Conservation (phyloP, 37 sponge, comb jelly and placozoan species). For the Haliclona indistincta region DNA sequence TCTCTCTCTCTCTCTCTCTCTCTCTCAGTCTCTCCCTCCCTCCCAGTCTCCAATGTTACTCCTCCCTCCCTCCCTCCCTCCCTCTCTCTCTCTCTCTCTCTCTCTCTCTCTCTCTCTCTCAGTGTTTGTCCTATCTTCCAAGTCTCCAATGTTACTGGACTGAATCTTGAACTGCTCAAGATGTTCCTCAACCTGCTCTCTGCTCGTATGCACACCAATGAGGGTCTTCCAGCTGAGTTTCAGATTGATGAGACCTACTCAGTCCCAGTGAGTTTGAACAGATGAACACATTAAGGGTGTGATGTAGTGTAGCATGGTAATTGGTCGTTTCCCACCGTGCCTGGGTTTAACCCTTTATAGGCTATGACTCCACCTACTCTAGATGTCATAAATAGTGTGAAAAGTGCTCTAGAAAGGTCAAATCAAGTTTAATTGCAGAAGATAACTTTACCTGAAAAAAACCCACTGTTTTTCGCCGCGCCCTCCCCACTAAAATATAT, state of each 20-base stretch:
- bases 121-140: slow-evolving; percentile 99
- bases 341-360: too few species aligned
- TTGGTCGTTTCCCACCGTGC: too few species aligned
- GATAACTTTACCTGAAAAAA: too few species aligned
- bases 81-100: slow-evolving; percentile 12
- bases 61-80: slow-evolving; percentile 6
- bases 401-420: too few species aligned
- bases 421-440: too few species aligned
- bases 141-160: slow-evolving; percentile 98
- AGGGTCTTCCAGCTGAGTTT: slow-evolving; percentile 91
- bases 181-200: slow-evolving; percentile 91
- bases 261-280: slow-evolving; percentile 92
- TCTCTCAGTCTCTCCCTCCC: background rate
- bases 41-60: background rate
- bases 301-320: too few species aligned
- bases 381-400: too few species aligned
- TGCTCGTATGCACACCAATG: slow-evolving; percentile 70
- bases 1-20: background rate
- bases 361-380: too few species aligned
- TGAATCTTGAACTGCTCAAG: slow-evolving; percentile 92
- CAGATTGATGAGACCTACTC: slow-evolving; percentile 97
- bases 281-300: too few species aligned
- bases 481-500: too few species aligned
- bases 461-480: too few species aligned
- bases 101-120: slow-evolving; percentile 2